A percentile compares a stretch with the other conserved stretches of the same genome.
phyloP scores from a whole-genome alignment of 2,113 vertebrate species.

The Ariopsis seemanni region DNA sequence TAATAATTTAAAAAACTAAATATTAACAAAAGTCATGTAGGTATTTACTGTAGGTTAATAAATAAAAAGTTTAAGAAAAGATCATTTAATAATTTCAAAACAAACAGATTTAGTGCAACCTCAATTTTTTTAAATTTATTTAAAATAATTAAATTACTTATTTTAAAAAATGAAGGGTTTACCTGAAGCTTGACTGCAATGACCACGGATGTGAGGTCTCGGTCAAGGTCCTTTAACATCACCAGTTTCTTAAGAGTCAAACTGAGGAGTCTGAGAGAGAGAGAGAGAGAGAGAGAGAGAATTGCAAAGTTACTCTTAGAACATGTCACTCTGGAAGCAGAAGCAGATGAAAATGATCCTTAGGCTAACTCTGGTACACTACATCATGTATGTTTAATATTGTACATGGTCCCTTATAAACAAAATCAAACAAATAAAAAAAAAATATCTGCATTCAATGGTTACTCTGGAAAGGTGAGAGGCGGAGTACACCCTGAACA shows the following conservation, averaged over 20 bases:
- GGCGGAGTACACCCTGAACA: no score
- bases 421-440: no score
- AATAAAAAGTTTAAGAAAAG: background rate
- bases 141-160: no score
- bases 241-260: constrained; percentile 87
- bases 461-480: no score
- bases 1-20: no score
- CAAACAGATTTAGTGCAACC: background rate
- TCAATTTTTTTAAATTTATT: background rate
- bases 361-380: no score
- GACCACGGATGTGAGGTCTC: constrained; percentile 88
- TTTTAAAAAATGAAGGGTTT: background rate
- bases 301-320: background rate
- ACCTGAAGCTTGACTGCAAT: constrained; percentile 93
- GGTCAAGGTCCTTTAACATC: constrained; percentile 83
- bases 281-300: background rate
- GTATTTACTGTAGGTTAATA: background rate
- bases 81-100: background rate
- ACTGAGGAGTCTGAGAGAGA: constrained; percentile 80
- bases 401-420: no score
- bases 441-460: no score
- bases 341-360: background rate
- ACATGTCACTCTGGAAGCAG: background rate
- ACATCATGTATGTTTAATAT: no score
- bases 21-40: background rate